Evolutionary conservation across 2,113 vertebrate genomes (phyloP), one percentile per base, ranked within the genome.

Genomic region (Dolichotis patagonum): DNA sequence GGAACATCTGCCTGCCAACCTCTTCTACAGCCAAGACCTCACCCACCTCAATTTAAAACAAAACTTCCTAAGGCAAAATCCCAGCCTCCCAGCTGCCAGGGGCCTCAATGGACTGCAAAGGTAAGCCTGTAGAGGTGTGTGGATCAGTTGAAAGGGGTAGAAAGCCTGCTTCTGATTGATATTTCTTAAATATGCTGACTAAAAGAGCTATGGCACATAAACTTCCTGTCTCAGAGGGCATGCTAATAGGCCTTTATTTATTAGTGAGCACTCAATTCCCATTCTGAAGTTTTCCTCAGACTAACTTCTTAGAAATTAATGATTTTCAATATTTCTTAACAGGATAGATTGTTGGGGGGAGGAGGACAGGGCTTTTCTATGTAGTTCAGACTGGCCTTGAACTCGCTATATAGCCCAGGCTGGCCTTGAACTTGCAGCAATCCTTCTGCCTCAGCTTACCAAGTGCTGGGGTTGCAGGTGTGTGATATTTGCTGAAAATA

Each of bases 1-100:
- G 98, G 99, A 99, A 94, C 99, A 99, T 83, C 99, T 99, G 90
- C 99, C 99, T 94, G 99, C 99, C 95, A 99, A 99, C 97, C 99
- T 99, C 92, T 99, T 99, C 98, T 99, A 99, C 97, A 99, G 99
- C 98, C 99, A 99, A 97, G 99, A 99, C 98, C 99, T 99, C 97
- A 99, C 99, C 95, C 99, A 99, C 98, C 99, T 99, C 98, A 99
- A 99, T 98, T 99, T 99, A 96, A 99, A 99, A 98, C 99, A 99
- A 97, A 99, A 99, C 98, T 99, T 99, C 97, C 98, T 99, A 97
- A 97, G 98, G 97, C 98, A 98, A 71, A 98, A 95, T 60, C 97
- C 98, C 41, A 97, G 93, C 83, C 98, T 98, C 9, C 98, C 99
- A 3, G 97, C 99, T 82, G 99, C 98, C 96, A 98, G 99, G 96